Evolutionary conservation across 2,797 vertebrate species (phyloP).

Genomic region (Scarus forsteni): DNA sequence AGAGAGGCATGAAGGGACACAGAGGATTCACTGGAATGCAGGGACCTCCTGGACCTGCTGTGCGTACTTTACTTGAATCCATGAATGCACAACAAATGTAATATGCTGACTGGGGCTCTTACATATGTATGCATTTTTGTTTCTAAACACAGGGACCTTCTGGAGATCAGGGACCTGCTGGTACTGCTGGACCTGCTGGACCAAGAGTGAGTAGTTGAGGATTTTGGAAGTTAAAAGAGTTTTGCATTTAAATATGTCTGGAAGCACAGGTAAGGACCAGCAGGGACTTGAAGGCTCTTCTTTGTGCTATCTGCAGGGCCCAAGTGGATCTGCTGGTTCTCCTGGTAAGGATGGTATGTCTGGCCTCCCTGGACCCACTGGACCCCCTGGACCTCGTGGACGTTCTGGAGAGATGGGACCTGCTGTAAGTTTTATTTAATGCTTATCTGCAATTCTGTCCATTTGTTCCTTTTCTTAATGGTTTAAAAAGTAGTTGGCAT

Average conservation of each 20-base stretch:
- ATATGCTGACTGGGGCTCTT: not conserved
- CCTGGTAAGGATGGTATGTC: slow-evolving; percentile 95
- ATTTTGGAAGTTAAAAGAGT: not conserved
- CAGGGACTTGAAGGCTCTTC: not conserved
- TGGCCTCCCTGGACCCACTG: slow-evolving; percentile 95
- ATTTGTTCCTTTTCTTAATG: not conserved
- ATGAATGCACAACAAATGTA: not conserved
- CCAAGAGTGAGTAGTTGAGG: slow-evolving; percentile 89
- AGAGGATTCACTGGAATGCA: slow-evolving; percentile 98
- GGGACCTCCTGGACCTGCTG: slow-evolving; percentile 92
- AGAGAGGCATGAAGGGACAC: slow-evolving; percentile 99
- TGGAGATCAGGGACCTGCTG: slow-evolving; percentile 96
- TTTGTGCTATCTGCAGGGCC: slow-evolving; percentile 85
- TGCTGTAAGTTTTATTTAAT: slow-evolving; percentile 82
- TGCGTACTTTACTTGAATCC: slow-evolving; percentile 78
- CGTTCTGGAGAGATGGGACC: slow-evolving; percentile 95
- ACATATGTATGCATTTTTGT: slow-evolving; percentile 19
- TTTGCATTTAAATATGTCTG: not conserved
- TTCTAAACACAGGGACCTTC: slow-evolving; percentile 84
- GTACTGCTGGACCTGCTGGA: slow-evolving; percentile 92
- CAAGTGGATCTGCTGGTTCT: slow-evolving; percentile 90
- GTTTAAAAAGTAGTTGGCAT: not conserved
- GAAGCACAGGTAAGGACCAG: not conserved
- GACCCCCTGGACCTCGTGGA: slow-evolving; percentile 95
- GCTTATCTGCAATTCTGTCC: not conserved